Conservation (phyloP, 2,797 vertebrate species). For the Myiotriccus ornatus region DNA sequence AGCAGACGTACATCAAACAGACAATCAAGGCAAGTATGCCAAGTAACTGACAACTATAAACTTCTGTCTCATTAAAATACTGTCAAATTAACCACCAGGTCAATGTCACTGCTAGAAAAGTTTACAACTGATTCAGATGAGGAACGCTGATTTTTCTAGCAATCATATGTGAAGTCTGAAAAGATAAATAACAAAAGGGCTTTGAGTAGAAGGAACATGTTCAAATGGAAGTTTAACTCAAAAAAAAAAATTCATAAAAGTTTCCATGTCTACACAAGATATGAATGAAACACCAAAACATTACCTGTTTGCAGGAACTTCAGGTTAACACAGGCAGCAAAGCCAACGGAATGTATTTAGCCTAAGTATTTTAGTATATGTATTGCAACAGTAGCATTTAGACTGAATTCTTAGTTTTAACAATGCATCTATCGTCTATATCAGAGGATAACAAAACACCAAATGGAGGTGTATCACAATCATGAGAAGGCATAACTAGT, state of each 20-base stretch:
- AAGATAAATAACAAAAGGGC: background rate
- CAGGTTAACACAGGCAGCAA: background rate
- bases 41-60: conserved; percentile 57
- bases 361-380: background rate
- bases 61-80: conserved; percentile 42
- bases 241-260: background rate
- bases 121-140: conserved; percentile 6
- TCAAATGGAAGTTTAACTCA: background rate
- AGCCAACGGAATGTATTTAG: background rate
- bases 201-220: background rate
- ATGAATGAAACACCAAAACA: background rate
- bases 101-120: conserved; percentile 20
- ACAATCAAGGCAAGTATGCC: conserved; percentile 46
- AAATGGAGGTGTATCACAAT: background rate
- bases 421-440: background rate
- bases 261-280: background rate
- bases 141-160: background rate
- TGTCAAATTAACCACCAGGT: conserved; percentile 45
- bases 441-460: background rate
- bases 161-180: background rate
- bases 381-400: background rate
- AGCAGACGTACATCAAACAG: conserved; percentile 1
- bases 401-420: background rate
- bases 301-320: background rate
- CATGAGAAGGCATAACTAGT: background rate